phyloP scores from a whole-genome alignment of 1,140 invertebrate species.

The Diplogasteroides magnus region DNA sequence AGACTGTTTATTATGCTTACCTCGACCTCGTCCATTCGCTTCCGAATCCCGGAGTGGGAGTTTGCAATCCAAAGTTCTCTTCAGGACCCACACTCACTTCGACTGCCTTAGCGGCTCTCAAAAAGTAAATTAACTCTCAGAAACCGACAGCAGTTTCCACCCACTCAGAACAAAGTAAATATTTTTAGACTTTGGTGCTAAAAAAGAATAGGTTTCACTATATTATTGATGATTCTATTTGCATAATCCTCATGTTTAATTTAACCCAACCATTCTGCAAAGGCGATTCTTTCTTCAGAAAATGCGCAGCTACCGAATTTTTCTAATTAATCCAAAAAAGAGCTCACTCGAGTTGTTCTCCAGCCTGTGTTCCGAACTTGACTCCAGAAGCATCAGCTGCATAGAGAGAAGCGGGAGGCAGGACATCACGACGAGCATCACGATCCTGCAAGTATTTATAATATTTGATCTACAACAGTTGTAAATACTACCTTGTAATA shows the following conservation, averaged over 20 bases:
- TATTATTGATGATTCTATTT: too few relatives aligned
- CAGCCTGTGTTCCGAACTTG: neutral
- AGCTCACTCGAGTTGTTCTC: neutral
- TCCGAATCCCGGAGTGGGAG: constrained; percentile 39
- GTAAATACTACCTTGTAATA: constrained; percentile 19
- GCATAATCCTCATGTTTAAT: too few relatives aligned
- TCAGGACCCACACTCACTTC: constrained; percentile 29
- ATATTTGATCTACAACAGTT: constrained; percentile 2
- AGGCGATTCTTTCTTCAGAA: too few relatives aligned
- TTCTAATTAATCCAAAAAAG: too few relatives aligned
- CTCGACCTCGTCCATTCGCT: constrained; percentile 28
- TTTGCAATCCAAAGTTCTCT: constrained; percentile 30
- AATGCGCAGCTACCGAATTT: too few relatives aligned
- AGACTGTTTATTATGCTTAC: neutral
- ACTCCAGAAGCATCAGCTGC: constrained; percentile 18
- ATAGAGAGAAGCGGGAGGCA: constrained; percentile 30
- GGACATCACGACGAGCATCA: constrained; percentile 30
- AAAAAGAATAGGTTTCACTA: too few relatives aligned
- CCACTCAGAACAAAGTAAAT: too few relatives aligned
- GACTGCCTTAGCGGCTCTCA: constrained; percentile 6
- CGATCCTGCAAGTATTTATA: neutral
- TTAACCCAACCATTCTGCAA: too few relatives aligned
- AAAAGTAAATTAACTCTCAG: constrained; percentile 7
- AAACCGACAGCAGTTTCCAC: too few relatives aligned
- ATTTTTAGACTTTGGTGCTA: too few relatives aligned